A percentile compares a stretch with the other conserved stretches of the same genome.
phyloP scores from a whole-genome alignment of 2,888 invertebrate genomes.

The Keiferia lycopersicella region DNA sequence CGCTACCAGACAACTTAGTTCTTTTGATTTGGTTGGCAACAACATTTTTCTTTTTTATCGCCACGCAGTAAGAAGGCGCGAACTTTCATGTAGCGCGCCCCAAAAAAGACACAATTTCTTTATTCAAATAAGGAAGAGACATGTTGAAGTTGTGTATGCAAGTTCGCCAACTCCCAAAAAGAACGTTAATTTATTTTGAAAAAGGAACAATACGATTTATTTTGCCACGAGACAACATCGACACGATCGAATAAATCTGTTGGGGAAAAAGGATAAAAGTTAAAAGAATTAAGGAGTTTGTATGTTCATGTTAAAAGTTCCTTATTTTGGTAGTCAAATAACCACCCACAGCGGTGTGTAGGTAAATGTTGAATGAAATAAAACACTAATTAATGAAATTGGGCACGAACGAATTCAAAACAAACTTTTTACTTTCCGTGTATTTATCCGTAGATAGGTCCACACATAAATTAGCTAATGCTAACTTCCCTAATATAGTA shows the following conservation, averaged over 20 bases:
- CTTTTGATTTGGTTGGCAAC: too few species aligned
- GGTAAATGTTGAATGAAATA: too few species aligned
- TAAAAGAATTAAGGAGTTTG: constrained; percentile 4
- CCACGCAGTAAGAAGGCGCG: background rate
- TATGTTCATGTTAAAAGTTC: constrained; percentile 10
- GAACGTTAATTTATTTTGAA: constrained; percentile 19
- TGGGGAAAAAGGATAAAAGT: background rate
- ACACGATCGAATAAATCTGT: constrained; percentile 22
- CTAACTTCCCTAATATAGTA: too few species aligned
- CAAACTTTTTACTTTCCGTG: too few species aligned
- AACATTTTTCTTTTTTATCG: background rate
- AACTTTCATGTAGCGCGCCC: background rate
- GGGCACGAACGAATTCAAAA: too few species aligned
- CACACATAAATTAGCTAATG: too few species aligned
- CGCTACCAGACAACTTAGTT: too few species aligned
- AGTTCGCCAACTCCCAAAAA: constrained; percentile 14
- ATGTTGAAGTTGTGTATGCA: constrained; percentile 8
- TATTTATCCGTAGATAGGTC: too few species aligned
- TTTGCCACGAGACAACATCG: constrained; percentile 18
- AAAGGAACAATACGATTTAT: constrained; percentile 22
- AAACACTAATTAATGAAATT: too few species aligned
- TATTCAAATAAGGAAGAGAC: constrained; percentile 13
- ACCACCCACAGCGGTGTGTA: too few species aligned
- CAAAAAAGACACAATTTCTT: constrained; percentile 2
- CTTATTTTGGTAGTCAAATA: constrained; percentile 1